Base-by-base conservation (phyloP, 2,797 vertebrate species). In the Rhadinocentrus ornatus region DNA sequence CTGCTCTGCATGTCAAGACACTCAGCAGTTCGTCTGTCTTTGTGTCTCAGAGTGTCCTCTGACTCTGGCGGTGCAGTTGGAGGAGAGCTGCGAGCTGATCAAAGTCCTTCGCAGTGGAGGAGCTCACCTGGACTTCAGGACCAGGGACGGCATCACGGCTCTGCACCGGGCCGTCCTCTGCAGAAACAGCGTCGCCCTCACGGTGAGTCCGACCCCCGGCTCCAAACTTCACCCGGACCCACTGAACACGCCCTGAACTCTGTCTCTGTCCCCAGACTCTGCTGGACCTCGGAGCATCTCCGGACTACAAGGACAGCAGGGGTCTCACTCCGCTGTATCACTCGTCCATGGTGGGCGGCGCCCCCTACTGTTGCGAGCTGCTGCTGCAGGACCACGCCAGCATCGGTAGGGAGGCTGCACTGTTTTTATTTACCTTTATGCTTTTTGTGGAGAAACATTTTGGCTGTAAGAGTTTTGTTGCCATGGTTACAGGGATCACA, bases 291-390 rank as follows among this genome's bases (percentile, higher is more conserved):
- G 97, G 97, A 0, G 96, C 97, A 0, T 98, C 97, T 26, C 96
- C 97, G 0, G 97, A 99, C 88, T 98, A 98, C 90, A 99, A 98
- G 87, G 97, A 99, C 94, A 99, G 97, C 91, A 92, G 97, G 2
- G 97, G 97, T 0, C 93, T 99, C 69, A 98, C 96, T 0, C 96
- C 97, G 0, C 93, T 99, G 32, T 99, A 99, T 91, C 97, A 99
- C 93, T 98, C 96, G 0, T 96, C 96, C 87, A 96, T 99, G 94
- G 96, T 97, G 0, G 97, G 97, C 0, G 97, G 97, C 1, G 97
- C 98, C 61, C 97, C 97, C 26, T 97, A 97, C 89, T 99, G 97
- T 93, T 99, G 97, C 0, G 97, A 99, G 89, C 94, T 98, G 59
- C 94, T 99, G 34, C 94, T 99, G 67, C 97, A 98, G 4, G 97